Conservation (phyloP, 2,113 vertebrate genomes). For the Struthidea cinerea region DNA sequence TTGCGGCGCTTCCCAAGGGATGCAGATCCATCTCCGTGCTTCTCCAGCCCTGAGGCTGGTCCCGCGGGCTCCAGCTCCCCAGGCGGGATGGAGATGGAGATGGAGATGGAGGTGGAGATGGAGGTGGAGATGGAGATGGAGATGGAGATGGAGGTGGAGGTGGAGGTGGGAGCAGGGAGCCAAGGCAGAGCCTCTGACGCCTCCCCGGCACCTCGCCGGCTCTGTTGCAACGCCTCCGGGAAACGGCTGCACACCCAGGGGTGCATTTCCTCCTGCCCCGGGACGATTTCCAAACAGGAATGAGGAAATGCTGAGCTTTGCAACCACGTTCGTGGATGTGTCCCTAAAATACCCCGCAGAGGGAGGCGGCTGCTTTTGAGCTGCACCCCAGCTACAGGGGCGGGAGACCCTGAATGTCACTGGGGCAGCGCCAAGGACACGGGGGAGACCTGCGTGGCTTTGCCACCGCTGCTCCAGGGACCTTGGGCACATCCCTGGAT, state of each 20-base stretch:
- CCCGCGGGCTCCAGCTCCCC: rapidly evolving
- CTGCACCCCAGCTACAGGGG: background rate
- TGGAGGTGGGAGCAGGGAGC: background rate
- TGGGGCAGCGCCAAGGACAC: rapidly evolving
- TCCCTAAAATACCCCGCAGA: background rate
- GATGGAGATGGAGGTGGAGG: too few species aligned
- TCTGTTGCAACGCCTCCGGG: background rate
- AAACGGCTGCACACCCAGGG: background rate
- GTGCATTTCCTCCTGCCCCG: background rate
- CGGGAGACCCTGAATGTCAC: background rate
- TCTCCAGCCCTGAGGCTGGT: rapidly evolving
- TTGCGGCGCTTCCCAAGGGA: background rate
- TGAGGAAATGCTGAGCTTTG: background rate
- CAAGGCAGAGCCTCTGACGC: rapidly evolving
- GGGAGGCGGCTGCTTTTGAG: background rate
- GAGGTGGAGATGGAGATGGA: rapidly evolving
- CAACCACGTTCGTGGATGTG: background rate
- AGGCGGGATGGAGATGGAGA: rapidly evolving
- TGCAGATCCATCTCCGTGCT: background rate
- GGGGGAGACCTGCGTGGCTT: rapidly evolving
- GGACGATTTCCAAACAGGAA: background rate
- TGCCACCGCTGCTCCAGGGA: background rate
- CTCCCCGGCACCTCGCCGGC: background rate
- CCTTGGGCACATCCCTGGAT: background rate
- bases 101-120: too few species aligned